Evolutionary conservation across 2,113 vertebrate species (phyloP).

Genomic region (Condylura cristata): DNA sequence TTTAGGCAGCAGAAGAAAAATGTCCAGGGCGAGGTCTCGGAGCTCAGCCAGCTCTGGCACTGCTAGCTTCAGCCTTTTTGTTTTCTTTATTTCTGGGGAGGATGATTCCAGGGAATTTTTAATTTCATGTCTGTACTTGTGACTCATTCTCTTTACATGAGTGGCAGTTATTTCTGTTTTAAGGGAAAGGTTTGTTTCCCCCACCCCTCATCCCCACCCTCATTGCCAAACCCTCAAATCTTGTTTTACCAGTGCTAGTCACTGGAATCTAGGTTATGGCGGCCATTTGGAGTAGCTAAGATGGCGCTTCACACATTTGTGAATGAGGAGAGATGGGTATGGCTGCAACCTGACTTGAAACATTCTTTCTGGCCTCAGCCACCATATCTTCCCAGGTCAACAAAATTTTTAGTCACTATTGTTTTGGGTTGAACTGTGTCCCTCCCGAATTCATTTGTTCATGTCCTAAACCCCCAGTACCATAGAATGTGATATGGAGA

Average conservation of each 20-base stretch:
- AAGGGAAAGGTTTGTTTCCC: background rate
- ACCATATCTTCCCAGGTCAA: background rate
- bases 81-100: background rate
- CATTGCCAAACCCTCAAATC: background rate
- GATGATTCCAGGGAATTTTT: background rate
- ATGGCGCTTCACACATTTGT: background rate
- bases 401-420: background rate
- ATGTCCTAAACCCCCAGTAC: background rate
- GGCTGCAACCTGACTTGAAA: background rate
- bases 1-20: background rate
- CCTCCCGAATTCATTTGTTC: background rate
- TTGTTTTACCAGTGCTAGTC: background rate
- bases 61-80: background rate
- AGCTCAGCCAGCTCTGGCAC: background rate
- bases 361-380: background rate
- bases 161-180: background rate
- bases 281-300: background rate
- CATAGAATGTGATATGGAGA: no score
- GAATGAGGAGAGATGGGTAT: background rate
- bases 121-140: background rate
- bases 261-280: background rate
- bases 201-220: rapidly evolving
- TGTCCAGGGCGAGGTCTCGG: background rate
- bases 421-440: background rate
- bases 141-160: background rate